A percentile compares a stretch with the other conserved stretches of the same genome.
phyloP scores from a whole-genome alignment of 1,140 invertebrate species.

The Ruditapes philippinarum region DNA sequence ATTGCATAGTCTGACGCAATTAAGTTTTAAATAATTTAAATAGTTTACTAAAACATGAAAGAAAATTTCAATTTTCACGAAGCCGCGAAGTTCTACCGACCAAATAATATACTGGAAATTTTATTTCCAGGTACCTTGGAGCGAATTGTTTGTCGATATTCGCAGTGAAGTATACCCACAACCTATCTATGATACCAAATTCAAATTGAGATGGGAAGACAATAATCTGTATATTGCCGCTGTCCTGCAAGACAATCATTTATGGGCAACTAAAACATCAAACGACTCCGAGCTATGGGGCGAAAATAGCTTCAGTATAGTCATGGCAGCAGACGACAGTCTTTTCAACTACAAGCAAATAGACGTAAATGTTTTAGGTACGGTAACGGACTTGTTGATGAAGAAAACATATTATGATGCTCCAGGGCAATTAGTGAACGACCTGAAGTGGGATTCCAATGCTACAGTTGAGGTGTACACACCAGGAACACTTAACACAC shows the following conservation, averaged over 20 bases:
- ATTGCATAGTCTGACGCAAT: too few species aligned
- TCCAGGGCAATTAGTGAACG: background rate
- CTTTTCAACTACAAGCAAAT: conserved; percentile 47
- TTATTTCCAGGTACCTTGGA: conserved; percentile 43
- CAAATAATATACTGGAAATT: too few species aligned
- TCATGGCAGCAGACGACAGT: background rate
- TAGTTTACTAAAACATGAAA: too few species aligned
- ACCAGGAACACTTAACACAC: conserved; percentile 27
- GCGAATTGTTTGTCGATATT: conserved; percentile 70
- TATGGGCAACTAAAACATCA: conserved; percentile 66
- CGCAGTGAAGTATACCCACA: conserved; percentile 59
- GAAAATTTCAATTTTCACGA: too few species aligned
- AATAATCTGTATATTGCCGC: conserved; percentile 73
- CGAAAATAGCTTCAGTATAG: background rate
- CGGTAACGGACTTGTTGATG: conserved; percentile 15
- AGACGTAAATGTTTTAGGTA: conserved; percentile 22
- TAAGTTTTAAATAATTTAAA: too few species aligned
- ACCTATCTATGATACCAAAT: conserved; percentile 68
- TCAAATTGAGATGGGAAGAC: conserved; percentile 77
- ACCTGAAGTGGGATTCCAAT: conserved; percentile 2
- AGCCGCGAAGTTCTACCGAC: too few species aligned
- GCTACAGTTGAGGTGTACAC: background rate
- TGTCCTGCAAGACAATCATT: conserved; percentile 71
- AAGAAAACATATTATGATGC: background rate
- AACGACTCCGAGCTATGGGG: background rate